Evolutionary conservation across 2,113 vertebrate species (phyloP), one percentile per base, ranked within the genome.

Genomic region (Calypte anna): DNA sequence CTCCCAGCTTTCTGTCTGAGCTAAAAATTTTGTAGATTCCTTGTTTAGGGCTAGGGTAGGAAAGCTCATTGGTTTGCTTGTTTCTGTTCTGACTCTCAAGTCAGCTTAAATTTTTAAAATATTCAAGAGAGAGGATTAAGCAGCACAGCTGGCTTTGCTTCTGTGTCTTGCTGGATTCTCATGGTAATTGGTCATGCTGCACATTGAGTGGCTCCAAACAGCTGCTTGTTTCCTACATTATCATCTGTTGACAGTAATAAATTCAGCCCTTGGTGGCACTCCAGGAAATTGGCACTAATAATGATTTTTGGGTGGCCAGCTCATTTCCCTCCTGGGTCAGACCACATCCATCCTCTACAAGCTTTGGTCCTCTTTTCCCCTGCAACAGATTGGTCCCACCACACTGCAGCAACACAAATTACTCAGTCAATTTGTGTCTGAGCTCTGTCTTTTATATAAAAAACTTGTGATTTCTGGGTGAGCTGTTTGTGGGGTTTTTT

Each of bases 131-230:
- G 46, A 83, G 95, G 63, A 74, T 84, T 88, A 93, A 91, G 74
- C 18, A 81, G 78, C 95, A 86, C 84, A 97, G 87, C 76, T 91
- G 90, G 66, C 72, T 88, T 82, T 53, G 27, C 85, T 91, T 83
- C 87, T 77, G 44, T 78, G 70, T 85, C 93, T 93, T 89, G 58
- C 78, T 97, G 74, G 46, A 67, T 76, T 96, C 80, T 93, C 91
- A 44, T 54, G 86, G 91, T 66, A 68, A 88, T 91, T 8, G 31
- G 84, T 11, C 94, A 86, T 27, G 68, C 93, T 80, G 88, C 94
- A 68, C 58, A 36, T 31, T 1, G 55, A 61, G 64, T 62, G 90
- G 84, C 85, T 93, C 40, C 82, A 78, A 96, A 63, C 93, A 97
- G 94, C 77, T 97, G 93, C 70, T 75, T 74, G 46, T 76, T 62